A percentile compares a stretch with the other conserved stretches of the same genome.
Conservation (phyloP, 2,113 vertebrate genomes). For the Leucosticte australis region DNA sequence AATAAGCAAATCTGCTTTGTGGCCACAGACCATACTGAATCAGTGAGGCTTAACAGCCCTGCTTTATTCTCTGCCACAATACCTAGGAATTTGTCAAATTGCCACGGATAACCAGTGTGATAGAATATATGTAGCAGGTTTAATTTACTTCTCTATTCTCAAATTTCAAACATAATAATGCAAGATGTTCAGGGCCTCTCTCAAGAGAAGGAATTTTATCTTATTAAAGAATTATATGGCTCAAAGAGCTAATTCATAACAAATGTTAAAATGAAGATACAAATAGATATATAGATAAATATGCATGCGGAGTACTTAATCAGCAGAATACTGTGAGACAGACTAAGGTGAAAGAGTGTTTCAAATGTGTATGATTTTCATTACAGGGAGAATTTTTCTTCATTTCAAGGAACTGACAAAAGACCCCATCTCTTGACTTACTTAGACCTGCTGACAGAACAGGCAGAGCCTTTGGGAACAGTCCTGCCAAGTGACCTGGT, state of each 20-base stretch:
- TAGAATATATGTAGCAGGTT: not conserved
- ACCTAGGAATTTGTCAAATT: slow-evolving; percentile 17
- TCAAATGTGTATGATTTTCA: not conserved
- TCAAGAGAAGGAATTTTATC: not conserved
- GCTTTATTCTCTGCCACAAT: slow-evolving; percentile 44
- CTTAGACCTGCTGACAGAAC: not conserved
- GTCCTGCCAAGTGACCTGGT: not conserved
- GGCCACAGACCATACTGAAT: not conserved
- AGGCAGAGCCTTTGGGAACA: not conserved
- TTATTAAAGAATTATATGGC: not conserved
- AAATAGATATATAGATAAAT: not conserved
- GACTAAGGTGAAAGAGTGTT: not conserved
- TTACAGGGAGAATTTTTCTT: not conserved
- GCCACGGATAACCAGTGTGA: not conserved
- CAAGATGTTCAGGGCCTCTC: not conserved
- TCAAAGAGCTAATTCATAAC: not conserved
- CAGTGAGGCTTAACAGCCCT: not conserved
- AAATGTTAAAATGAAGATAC: not conserved
- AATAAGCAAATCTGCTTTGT: not conserved
- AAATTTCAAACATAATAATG: not conserved
- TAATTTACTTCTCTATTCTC: not conserved
- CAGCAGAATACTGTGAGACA: not conserved
- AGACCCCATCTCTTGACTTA: not conserved
- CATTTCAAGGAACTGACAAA: not conserved
- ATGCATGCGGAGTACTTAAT: not conserved